These are phyloP conservation scores for Ariolimax columbianus DNA, from an alignment of 2,888 invertebrate species.

Conservation along the genomic window DNA sequence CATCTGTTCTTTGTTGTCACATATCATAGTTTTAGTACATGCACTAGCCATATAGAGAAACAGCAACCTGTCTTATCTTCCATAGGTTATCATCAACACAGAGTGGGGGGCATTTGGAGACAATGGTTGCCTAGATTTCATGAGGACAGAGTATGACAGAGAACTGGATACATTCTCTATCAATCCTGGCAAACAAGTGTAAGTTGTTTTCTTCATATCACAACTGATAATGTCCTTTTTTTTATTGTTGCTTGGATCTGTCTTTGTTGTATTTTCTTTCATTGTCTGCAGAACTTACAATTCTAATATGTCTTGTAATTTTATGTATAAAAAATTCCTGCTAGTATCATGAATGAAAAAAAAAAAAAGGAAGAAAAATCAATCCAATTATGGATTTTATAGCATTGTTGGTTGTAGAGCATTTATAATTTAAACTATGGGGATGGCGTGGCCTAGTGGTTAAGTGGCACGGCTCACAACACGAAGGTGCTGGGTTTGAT, in stretches of 20 bases:
- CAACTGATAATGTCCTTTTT: background rate
- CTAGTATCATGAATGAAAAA: too few relatives aligned
- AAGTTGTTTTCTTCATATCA: slow-evolving; percentile 53
- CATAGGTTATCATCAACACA: slow-evolving; percentile 91
- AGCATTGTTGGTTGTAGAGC: too few relatives aligned
- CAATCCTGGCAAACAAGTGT: slow-evolving; percentile 86
- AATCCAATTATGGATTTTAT: too few relatives aligned
- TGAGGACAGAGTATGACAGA: slow-evolving; percentile 86
- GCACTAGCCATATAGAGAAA: background rate
- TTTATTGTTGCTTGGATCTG: background rate
- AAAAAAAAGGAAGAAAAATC: too few relatives aligned
- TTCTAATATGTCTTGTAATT: too few relatives aligned
- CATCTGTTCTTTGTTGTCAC: background rate
- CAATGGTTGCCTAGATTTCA: slow-evolving; percentile 90
- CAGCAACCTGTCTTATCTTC: background rate
- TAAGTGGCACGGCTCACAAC: too few relatives aligned
- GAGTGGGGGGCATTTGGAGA: slow-evolving; percentile 99
- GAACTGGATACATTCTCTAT: slow-evolving; percentile 91
- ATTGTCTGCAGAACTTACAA: background rate
- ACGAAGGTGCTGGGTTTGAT: too few relatives aligned
- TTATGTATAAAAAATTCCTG: too few relatives aligned
- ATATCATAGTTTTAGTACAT: background rate
- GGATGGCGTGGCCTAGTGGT: too few relatives aligned
- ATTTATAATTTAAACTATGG: too few relatives aligned
- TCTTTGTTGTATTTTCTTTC: background rate